Percentiles rank a stretch among this genome's conserved stretches.
These are phyloP conservation scores for Kryptolebias ocellatus DNA, from an alignment of 2,797 vertebrate species.

Conservation along the genomic window DNA sequence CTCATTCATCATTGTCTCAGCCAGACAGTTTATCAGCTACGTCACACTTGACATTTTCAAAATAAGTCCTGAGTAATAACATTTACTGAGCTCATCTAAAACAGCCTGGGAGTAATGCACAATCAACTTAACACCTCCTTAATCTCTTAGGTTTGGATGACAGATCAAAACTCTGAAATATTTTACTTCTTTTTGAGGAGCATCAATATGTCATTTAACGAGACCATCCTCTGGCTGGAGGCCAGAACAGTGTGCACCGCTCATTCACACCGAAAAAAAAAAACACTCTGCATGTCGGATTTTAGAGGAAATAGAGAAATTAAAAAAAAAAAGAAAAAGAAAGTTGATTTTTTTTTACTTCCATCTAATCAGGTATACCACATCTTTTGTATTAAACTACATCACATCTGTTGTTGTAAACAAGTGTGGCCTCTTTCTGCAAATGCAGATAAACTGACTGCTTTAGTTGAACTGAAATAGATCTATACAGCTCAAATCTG, in stretches of 20 bases:
- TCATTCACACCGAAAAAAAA: not conserved
- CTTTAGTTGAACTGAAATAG: constrained; percentile 18
- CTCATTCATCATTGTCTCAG: constrained; percentile 8
- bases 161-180: not conserved
- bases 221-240: not conserved
- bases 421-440: constrained; percentile 8
- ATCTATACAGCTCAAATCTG: constrained; percentile 9
- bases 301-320: not conserved
- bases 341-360: not conserved
- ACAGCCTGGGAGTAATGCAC: not conserved
- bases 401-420: not conserved
- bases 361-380: not conserved
- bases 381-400: not conserved
- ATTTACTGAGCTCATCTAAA: not conserved
- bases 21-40: not conserved
- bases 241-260: not conserved
- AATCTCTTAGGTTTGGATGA: not conserved
- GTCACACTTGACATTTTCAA: no score
- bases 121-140: not conserved
- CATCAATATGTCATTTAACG: not conserved
- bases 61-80: no score
- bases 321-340: not conserved
- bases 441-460: not conserved
- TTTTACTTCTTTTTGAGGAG: not conserved
- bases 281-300: not conserved